Conservation (phyloP, 2,113 vertebrate species). For the Panthera leo region DNA sequence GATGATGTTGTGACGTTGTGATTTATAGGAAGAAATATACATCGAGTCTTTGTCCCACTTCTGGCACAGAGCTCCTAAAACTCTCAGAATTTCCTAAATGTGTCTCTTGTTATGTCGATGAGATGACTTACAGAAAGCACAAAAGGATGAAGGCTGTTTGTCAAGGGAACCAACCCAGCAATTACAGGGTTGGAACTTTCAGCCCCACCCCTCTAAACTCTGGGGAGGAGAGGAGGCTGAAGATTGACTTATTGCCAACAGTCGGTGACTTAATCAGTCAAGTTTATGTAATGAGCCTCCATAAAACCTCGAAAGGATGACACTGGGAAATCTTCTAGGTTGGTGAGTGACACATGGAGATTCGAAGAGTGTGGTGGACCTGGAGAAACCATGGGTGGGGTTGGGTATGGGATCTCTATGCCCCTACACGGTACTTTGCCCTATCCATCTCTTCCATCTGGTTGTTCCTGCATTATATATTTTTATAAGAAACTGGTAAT, state of each 20-base stretch:
- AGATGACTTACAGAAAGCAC: neutral
- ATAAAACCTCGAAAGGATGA: neutral
- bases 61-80: neutral
- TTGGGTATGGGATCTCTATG: neutral
- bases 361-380: no score
- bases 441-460: neutral
- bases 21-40: neutral
- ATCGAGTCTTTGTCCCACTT: neutral
- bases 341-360: neutral
- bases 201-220: neutral
- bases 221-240: neutral
- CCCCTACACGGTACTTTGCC: neutral
- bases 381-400: neutral
- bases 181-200: neutral
- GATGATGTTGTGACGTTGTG: neutral
- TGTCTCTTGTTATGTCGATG: neutral
- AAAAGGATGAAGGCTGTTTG: neutral
- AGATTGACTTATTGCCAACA: neutral
- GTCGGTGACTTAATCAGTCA: neutral
- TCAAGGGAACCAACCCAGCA: neutral
- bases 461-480: neutral
- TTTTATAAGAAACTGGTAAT: neutral
- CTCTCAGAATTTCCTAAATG: neutral
- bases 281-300: neutral
- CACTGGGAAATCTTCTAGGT: neutral